Conservation (phyloP, 2,113 vertebrate genomes). For the Labeo catla region DNA sequence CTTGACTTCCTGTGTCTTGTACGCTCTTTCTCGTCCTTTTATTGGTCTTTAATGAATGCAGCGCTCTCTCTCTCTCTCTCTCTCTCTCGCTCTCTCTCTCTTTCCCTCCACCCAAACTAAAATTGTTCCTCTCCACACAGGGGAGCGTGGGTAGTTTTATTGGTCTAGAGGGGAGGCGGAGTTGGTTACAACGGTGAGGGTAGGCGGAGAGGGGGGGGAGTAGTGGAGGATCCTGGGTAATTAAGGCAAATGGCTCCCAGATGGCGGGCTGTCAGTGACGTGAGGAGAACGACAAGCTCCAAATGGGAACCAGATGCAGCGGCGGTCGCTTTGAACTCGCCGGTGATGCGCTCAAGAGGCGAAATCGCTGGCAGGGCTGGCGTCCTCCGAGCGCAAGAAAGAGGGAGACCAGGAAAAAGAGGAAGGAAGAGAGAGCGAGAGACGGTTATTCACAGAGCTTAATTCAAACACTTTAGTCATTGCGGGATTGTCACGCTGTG, state of each 20-base stretch:
- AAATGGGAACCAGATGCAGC: constrained; percentile 78
- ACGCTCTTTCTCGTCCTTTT: constrained; percentile 59
- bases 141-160: constrained; percentile 69
- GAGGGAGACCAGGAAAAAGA: constrained; percentile 1
- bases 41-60: constrained; percentile 73
- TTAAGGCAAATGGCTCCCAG: constrained; percentile 83
- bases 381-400: constrained; percentile 8
- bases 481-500: neutral
- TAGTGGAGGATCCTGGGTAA: constrained; percentile 75
- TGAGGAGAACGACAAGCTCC: constrained; percentile 80
- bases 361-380: constrained; percentile 35
- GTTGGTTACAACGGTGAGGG: constrained; percentile 58
- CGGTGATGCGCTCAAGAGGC: constrained; percentile 37
- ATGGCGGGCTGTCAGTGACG: constrained; percentile 81
- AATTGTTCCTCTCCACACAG: constrained; percentile 59
- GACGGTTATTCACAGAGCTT: neutral
- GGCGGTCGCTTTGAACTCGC: constrained; percentile 73
- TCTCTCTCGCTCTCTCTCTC: constrained; percentile 28
- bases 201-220: constrained; percentile 52
- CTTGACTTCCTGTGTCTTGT: constrained; percentile 40
- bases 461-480: constrained; percentile 35
- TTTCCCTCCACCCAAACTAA: constrained; percentile 61
- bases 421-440: constrained; percentile 24
- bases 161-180: constrained; percentile 70
- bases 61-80: constrained; percentile 11